These are phyloP conservation scores for Lithodes maja DNA, from an alignment of 2,888 invertebrate species.

Conservation along the genomic window DNA sequence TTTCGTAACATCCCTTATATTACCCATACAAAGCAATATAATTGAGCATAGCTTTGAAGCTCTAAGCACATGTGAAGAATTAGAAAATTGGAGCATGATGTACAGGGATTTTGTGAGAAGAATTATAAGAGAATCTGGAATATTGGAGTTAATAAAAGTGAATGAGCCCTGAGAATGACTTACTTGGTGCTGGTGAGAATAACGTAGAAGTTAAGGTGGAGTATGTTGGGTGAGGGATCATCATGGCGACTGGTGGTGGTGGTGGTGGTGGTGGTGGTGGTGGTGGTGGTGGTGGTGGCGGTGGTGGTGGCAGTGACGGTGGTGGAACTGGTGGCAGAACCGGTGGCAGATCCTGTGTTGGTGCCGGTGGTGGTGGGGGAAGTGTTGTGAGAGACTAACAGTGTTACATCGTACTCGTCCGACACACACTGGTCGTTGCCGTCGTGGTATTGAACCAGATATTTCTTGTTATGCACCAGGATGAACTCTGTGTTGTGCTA, in stretches of 20 bases:
- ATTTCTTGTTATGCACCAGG: conserved; percentile 79
- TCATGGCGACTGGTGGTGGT: conserved; percentile 70
- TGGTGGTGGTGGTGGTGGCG: too few species aligned
- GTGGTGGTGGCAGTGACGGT: too few species aligned
- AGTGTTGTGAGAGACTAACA: conserved; percentile 80
- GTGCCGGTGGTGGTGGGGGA: conserved; percentile 42
- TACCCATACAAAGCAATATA: too few species aligned
- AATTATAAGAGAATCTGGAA: too few species aligned
- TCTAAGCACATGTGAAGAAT: too few species aligned
- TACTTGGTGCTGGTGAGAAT: conserved; percentile 79
- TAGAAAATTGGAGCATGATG: too few species aligned
- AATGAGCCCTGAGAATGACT: conserved; percentile 27
- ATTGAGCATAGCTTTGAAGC: too few species aligned
- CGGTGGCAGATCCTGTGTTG: conserved; percentile 23
- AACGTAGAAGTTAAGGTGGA: conserved; percentile 80
- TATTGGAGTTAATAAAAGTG: too few species aligned
- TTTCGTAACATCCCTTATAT: too few species aligned
- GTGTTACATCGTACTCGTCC: conserved; percentile 82
- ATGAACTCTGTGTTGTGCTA: conserved; percentile 79
- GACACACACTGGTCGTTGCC: conserved; percentile 79
- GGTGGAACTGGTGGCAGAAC: too few species aligned
- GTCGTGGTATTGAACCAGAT: conserved; percentile 79
- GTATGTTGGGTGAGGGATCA: conserved; percentile 74
- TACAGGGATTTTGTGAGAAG: too few species aligned
- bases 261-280: neutral